Conservation (phyloP, 2,797 vertebrate genomes). For the Microctenopoma stevenorrisi region DNA sequence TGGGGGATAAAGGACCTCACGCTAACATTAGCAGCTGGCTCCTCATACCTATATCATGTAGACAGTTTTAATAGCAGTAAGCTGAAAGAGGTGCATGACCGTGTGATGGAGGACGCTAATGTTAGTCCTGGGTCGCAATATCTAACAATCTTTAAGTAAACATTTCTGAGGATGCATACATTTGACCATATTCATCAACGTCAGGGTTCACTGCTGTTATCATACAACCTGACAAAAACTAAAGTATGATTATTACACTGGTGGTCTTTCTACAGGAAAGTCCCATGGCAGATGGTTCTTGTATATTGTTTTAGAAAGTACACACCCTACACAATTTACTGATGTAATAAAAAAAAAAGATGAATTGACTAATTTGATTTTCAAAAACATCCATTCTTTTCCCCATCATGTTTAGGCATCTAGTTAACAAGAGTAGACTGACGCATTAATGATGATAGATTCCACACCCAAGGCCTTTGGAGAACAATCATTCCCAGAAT, state of each 20-base stretch:
- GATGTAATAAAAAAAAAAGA: conserved; percentile 37
- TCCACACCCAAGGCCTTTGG: conserved; percentile 87
- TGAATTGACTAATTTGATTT: conserved; percentile 93
- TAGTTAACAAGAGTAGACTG: conserved; percentile 88
- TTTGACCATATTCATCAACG: conserved; percentile 68
- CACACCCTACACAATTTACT: conserved; percentile 10
- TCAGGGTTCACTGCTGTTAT: conserved; percentile 75
- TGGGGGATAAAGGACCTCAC: conserved; percentile 62
- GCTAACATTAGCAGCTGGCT: conserved; percentile 80
- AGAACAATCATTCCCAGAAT: conserved; percentile 95
- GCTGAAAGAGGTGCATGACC: conserved; percentile 67
- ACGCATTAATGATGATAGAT: conserved; percentile 99
- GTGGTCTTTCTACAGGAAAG: conserved; percentile 50
- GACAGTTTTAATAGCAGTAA: conserved; percentile 81
- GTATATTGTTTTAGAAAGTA: conserved; percentile 51
- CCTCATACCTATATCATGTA: conserved; percentile 80
- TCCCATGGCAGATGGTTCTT: conserved; percentile 44
- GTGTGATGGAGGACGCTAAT: conserved; percentile 76
- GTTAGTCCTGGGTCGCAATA: conserved; percentile 76
- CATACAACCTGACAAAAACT: conserved; percentile 37
- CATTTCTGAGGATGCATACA: conserved; percentile 72
- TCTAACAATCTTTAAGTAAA: conserved; percentile 79
- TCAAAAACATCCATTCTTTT: conserved; percentile 84
- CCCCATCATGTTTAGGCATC: conserved; percentile 87
- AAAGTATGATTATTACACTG: conserved; percentile 22